phyloP scores from a whole-genome alignment of 2,113 vertebrate genomes.

The Damaliscus lunatus region DNA sequence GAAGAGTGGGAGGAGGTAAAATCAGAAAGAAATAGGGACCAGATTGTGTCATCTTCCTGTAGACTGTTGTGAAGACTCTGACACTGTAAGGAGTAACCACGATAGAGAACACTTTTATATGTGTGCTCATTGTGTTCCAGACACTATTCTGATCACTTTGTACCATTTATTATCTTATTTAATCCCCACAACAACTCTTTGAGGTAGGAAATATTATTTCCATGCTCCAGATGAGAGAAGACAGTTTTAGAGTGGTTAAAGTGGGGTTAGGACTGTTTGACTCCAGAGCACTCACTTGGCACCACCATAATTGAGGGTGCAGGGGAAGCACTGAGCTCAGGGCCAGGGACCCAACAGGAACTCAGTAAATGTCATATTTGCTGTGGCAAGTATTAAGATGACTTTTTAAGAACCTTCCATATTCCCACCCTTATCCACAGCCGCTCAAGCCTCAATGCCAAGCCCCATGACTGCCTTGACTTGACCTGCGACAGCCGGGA shows the following conservation, averaged over 20 bases:
- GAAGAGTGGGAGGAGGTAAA: neutral
- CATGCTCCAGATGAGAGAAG: neutral
- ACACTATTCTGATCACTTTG: neutral
- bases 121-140: neutral
- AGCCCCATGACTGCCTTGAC: constrained; percentile 84
- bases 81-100: neutral
- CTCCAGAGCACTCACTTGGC: neutral
- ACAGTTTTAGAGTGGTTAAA: neutral
- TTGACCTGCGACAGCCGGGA: constrained; percentile 89
- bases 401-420: constrained; percentile 41
- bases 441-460: constrained; percentile 92
- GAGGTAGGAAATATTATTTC: neutral
- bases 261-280: neutral
- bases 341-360: neutral
- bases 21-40: neutral
- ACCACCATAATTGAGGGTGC: neutral
- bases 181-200: neutral
- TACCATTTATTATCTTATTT: constrained; percentile 25
- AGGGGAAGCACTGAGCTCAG: neutral
- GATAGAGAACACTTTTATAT: neutral
- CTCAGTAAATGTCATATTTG: constrained; percentile 1
- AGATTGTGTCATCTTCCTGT: neutral
- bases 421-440: constrained; percentile 73
- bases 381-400: neutral
- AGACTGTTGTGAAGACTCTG: neutral